Conservation (phyloP, 2,888 invertebrate species). For the Frankliniella fusca region DNA sequence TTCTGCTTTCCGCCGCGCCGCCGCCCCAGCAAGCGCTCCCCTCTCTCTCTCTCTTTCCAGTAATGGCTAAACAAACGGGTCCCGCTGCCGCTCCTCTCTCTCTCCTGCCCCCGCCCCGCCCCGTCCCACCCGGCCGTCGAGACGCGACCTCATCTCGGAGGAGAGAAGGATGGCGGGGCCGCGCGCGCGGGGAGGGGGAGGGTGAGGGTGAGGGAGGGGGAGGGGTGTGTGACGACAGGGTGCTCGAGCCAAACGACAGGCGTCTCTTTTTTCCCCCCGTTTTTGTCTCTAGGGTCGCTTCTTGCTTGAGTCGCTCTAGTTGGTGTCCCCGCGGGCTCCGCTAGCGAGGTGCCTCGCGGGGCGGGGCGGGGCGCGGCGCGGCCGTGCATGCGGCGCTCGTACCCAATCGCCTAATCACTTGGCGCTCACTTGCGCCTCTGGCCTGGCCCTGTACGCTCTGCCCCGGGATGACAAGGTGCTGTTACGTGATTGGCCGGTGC, state of each 20-base stretch:
- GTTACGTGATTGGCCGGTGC: slow-evolving; percentile 34
- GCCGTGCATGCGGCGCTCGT: too few relatives aligned
- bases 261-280: too few relatives aligned
- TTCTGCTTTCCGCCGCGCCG: slow-evolving; percentile 35
- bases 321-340: too few relatives aligned
- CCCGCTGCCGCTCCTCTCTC: not conserved
- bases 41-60: slow-evolving; percentile 38
- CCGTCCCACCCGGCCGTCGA: not conserved
- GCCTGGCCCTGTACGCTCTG: too few relatives aligned
- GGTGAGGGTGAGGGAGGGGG: too few relatives aligned
- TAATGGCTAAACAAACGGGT: slow-evolving; percentile 36
- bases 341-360: too few relatives aligned
- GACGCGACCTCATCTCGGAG: not conserved
- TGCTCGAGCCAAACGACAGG: not conserved
- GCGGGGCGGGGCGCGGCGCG: too few relatives aligned
- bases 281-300: too few relatives aligned
- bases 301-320: too few relatives aligned
- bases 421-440: too few relatives aligned
- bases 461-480: slow-evolving; percentile 3
- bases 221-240: not conserved
- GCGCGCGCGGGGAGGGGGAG: not conserved
- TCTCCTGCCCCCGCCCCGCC: not conserved
- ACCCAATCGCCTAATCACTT: too few relatives aligned
- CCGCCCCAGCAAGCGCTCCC: slow-evolving; percentile 37
- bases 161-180: not conserved